Conservation (phyloP, 1,140 invertebrate species). For the Araneus ventricosus region DNA sequence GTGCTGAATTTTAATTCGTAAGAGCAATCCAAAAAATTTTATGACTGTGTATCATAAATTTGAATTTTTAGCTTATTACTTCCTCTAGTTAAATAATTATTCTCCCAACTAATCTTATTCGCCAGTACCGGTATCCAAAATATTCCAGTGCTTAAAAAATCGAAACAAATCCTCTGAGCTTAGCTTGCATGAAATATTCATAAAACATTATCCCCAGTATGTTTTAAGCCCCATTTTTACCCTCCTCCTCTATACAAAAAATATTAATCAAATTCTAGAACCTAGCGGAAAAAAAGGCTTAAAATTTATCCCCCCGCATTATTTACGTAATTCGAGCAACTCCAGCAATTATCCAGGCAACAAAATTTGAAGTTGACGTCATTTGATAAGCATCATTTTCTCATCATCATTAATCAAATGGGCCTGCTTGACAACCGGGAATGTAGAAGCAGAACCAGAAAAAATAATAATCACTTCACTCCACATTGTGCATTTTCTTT, state of each 20-base stretch:
- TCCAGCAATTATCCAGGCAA: slow-evolving; percentile 53
- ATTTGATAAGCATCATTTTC: slow-evolving; percentile 62
- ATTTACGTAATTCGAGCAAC: not conserved
- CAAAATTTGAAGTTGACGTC: slow-evolving; percentile 33
- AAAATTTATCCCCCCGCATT: not conserved
- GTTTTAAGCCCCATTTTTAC: not conserved
- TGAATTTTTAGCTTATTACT: no score
- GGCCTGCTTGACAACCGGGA: not conserved
- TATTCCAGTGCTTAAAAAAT: not conserved
- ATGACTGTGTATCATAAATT: no score
- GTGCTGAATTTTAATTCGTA: no score
- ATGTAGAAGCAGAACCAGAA: not conserved
- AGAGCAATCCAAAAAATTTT: no score
- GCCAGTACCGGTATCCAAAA: no score
- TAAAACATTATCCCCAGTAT: not conserved
- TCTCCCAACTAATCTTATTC: no score
- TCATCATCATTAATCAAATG: slow-evolving; percentile 66
- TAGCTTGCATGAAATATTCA: not conserved
- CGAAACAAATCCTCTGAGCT: not conserved
- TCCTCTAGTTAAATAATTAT: no score
- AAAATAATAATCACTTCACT: not conserved
- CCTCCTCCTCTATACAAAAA: not conserved
- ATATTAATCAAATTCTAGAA: not conserved
- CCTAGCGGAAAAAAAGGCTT: not conserved
- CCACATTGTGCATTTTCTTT: not conserved